Base-by-base conservation (phyloP, 2,888 invertebrate genomes). In the Ophioninae sp. region DNA sequence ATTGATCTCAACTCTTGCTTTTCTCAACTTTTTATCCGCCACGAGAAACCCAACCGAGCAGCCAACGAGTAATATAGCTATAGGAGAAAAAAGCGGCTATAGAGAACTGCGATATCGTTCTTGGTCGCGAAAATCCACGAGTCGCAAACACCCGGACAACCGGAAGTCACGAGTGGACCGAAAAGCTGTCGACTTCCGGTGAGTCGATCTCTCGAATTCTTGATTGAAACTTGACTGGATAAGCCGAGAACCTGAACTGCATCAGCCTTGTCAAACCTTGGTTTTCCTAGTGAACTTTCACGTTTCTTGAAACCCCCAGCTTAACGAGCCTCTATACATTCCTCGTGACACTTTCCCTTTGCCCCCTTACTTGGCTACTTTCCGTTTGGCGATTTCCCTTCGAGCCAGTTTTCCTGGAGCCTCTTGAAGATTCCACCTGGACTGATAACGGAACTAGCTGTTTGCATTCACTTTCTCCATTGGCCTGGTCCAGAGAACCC, bases 1-100 rank as follows among this genome's bases (percentile, higher is more conserved):
- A 93, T 93, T 93, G 93, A 93, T 93, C 92, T 91, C 90, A 91
- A 91, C 92, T 93, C 92, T 92, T 92, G 91, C 91, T 91, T 92
- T 92, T 92, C 92, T 92, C 90, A 91, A 92, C 91, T 92, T 92
- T 92, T 92, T 92, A 92, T 92, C 91, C 91, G 87, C 88, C 90
- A 89, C 81, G 51, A 75, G 80, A 83, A 30, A 80, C 78, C 77
- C 90, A 90, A 91, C 89, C 90, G 88, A 88, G 87, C 87, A 87
- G 85, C 85, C 86, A 89, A 84, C 88, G 90, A 59, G 59, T 17
- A 59, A 1, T 9, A 22, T 22, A 59, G 8, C 20, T 59, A 59
- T 88, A 86, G 88, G 87, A 89, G 75, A n/a, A 61, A 79, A 72
- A 78, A 78, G 79, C 86, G 79, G 82, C 75, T 77, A 84, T 58